phyloP scores from a whole-genome alignment of 2,888 invertebrate species.

The Saturnia japonica region DNA sequence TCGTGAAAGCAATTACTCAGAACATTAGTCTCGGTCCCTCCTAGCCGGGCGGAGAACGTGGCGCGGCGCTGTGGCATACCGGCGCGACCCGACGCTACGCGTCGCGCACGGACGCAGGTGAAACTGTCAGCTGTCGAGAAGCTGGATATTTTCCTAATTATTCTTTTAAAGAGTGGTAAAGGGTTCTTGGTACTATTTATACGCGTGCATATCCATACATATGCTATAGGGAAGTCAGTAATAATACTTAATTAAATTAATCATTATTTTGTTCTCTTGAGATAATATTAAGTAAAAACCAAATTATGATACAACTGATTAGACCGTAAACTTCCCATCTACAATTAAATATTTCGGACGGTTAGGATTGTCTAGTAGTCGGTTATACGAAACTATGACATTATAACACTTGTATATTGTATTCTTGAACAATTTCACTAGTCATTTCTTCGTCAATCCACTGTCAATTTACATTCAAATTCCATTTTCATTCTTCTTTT shows the following conservation, averaged over 20 bases:
- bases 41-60: not conserved
- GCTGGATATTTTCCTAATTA: slow-evolving; percentile 45
- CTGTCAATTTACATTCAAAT: not conserved
- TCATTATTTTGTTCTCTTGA: not conserved
- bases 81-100: not conserved
- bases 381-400: too few species aligned
- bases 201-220: slow-evolving; percentile 24
- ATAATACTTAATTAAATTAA: not conserved
- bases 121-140: slow-evolving; percentile 67
- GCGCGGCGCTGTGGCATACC: too few species aligned
- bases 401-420: too few species aligned
- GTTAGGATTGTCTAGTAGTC: too few species aligned
- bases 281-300: too few species aligned
- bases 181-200: slow-evolving; percentile 31
- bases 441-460: not conserved
- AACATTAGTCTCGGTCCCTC: slow-evolving; percentile 8
- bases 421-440: too few species aligned
- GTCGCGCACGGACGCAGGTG: slow-evolving; percentile 52
- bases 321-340: too few species aligned
- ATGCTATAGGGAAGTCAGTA: not conserved
- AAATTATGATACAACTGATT: too few species aligned
- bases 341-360: too few species aligned
- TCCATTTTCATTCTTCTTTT: not conserved
- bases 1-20: slow-evolving; percentile 11
- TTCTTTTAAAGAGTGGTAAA: slow-evolving; percentile 37